Percentiles rank a stretch among this genome's conserved stretches.
Evolutionary conservation across 2,797 vertebrate genomes (phyloP).

Genomic region (Apodemus agrarius): DNA sequence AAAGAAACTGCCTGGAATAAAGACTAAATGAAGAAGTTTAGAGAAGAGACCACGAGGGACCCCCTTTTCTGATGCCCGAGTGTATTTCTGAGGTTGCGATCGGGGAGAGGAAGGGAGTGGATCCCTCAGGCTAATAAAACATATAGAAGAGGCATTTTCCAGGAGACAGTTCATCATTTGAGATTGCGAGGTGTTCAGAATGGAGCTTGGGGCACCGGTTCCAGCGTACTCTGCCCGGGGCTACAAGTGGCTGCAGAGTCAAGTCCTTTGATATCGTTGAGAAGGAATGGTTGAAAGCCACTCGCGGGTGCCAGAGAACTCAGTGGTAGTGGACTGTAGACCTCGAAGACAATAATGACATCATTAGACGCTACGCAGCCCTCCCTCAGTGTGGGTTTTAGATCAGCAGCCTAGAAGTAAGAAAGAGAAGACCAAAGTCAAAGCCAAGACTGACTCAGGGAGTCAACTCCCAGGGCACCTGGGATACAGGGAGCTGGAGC

Average conservation of each 20-base stretch:
- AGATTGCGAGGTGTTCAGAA: background rate
- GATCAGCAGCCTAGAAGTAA: background rate
- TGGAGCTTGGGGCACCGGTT: background rate
- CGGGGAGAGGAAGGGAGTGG: background rate
- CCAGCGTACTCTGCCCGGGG: background rate
- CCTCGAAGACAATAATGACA: background rate
- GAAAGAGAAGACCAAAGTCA: background rate
- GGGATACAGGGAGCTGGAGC: background rate
- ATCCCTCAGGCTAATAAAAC: background rate
- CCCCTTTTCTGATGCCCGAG: background rate
- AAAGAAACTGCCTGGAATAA: background rate
- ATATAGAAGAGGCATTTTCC: background rate
- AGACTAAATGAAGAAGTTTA: background rate
- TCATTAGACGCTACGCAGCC: background rate
- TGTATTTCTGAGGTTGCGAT: background rate
- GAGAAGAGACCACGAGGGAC: background rate
- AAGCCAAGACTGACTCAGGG: background rate
- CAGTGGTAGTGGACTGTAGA: background rate
- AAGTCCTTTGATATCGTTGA: background rate
- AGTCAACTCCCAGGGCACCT: background rate
- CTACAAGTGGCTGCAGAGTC: background rate
- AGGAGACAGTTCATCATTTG: background rate
- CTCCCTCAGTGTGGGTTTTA: background rate
- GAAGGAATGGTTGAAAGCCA: background rate
- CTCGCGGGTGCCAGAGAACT: background rate